Conservation (phyloP, 2,113 vertebrate species). For the Corvus cornix region DNA sequence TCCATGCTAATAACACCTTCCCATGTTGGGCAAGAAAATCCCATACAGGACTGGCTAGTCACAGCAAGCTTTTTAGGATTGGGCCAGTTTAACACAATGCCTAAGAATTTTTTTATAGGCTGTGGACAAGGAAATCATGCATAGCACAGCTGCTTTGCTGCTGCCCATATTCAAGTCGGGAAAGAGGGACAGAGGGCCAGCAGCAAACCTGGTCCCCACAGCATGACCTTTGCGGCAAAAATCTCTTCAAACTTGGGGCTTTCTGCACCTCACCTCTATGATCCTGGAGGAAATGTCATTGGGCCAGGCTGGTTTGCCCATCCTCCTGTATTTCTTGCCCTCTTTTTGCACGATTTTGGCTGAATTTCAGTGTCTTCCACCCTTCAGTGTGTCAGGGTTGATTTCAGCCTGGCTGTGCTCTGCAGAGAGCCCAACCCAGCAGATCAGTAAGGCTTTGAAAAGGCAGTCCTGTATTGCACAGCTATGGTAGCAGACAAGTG, state of each 20-base stretch:
- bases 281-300: not conserved
- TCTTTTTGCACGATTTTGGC: not conserved
- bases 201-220: not conserved
- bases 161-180: not conserved
- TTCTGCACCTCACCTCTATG: not conserved
- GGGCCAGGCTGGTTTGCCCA: not conserved
- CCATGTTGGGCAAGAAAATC: not conserved
- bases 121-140: not conserved
- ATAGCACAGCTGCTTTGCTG: not conserved
- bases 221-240: not conserved
- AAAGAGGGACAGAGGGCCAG: not conserved
- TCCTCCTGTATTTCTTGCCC: not conserved
- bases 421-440: not conserved
- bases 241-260: not conserved
- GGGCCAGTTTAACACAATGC: not conserved
- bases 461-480: not conserved
- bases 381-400: not conserved
- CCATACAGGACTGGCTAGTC: not conserved
- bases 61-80: not conserved
- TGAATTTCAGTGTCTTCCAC: not conserved
- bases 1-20: not conserved
- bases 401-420: not conserved
- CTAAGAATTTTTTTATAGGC: not conserved
- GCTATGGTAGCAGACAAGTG: slow-evolving; percentile 3
- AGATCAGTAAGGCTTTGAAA: not conserved